Evolutionary conservation across 1,140 invertebrate species (phyloP).

Genomic region (Bombus sibiricus): DNA sequence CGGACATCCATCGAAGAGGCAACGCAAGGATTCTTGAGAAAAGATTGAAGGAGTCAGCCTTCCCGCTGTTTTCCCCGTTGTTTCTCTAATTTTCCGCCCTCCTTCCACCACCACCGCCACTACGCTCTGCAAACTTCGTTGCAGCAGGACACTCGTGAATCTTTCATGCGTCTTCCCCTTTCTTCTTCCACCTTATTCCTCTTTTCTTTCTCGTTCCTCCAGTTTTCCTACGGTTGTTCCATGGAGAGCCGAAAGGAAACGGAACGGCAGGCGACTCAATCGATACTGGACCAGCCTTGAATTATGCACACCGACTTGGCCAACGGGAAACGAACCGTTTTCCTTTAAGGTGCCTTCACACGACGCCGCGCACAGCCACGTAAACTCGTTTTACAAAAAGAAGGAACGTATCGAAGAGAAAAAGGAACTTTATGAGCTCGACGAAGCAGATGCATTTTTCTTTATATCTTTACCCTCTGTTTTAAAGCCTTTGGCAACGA

Average conservation of each 20-base stretch:
- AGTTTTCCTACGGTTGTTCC: background rate
- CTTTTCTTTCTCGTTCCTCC: background rate
- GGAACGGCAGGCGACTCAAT: slow-evolving; percentile 50
- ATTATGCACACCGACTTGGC: slow-evolving; percentile 60
- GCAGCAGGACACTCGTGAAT: slow-evolving; percentile 33
- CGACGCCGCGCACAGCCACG: background rate
- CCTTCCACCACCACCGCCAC: background rate
- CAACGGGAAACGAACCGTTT: slow-evolving; percentile 58
- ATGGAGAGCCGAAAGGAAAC: slow-evolving; percentile 21
- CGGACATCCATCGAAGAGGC: too few relatives aligned
- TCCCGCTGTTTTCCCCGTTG: background rate
- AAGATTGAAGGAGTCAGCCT: background rate
- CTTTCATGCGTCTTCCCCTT: slow-evolving; percentile 17
- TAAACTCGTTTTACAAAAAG: background rate
- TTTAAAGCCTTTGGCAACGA: background rate
- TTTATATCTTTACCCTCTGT: background rate
- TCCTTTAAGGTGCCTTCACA: slow-evolving; percentile 38
- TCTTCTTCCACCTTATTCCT: background rate
- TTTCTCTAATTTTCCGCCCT: slow-evolving; percentile 6
- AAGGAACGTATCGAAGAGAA: background rate
- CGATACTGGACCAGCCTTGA: slow-evolving; percentile 62
- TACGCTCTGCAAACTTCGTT: slow-evolving; percentile 4
- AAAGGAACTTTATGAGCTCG: background rate
- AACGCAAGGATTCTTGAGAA: background rate
- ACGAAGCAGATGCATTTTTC: too few relatives aligned